Percentiles rank a stretch among this genome's conserved stretches.
Evolutionary conservation across 2,113 vertebrate species (phyloP).

Genomic region (Plecturocebus donacophilus): DNA sequence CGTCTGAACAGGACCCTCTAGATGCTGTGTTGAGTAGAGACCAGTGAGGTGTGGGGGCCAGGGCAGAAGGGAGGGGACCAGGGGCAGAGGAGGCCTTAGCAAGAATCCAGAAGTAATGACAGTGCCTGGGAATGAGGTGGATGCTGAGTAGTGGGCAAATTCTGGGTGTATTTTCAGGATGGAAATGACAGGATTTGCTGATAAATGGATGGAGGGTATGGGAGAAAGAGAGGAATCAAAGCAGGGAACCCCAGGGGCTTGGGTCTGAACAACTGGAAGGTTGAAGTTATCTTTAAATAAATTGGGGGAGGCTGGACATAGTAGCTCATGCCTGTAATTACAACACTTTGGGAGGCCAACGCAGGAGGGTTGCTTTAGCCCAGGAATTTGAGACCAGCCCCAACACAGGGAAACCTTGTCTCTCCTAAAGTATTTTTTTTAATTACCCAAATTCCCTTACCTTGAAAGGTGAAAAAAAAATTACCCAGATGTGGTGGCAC

Average conservation of each 20-base stretch:
- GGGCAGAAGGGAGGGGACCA: not conserved
- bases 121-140: not conserved
- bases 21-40: not conserved
- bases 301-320: not conserved
- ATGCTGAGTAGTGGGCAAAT: not conserved
- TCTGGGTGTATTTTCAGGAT: not conserved
- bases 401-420: no score
- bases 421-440: no score
- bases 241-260: not conserved
- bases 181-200: not conserved
- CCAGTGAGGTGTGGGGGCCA: rapidly evolving
- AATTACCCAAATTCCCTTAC: no score
- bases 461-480: no score
- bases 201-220: not conserved
- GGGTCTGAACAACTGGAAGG: not conserved
- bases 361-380: no score
- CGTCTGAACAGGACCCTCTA: not conserved
- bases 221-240: not conserved
- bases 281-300: not conserved
- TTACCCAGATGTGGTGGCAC: no score
- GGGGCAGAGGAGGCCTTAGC: not conserved
- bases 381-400: no score
- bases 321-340: no score
- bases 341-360: no score
- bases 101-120: not conserved